These are phyloP conservation scores for Acipenser oxyrinchus DNA, from an alignment of 2,797 vertebrate species.

Conservation along the genomic window DNA sequence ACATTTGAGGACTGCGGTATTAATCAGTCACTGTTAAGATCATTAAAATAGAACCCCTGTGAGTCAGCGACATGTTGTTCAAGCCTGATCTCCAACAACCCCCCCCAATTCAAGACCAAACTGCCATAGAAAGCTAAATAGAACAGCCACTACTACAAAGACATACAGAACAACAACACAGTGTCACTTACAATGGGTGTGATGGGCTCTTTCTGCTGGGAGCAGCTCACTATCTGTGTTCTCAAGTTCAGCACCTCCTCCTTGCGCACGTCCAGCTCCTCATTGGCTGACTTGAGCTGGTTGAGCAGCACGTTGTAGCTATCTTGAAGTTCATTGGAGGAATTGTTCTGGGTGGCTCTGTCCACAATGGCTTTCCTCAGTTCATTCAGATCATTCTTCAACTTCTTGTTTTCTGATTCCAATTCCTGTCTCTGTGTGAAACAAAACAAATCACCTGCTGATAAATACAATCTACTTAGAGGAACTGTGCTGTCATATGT, in stretches of 20 bases:
- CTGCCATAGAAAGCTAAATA: too few species aligned
- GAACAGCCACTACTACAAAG: too few species aligned
- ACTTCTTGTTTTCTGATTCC: constrained; percentile 88
- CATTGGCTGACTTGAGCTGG: constrained; percentile 75
- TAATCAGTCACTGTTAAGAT: too few species aligned
- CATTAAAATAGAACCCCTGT: too few species aligned
- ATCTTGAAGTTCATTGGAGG: constrained; percentile 55
- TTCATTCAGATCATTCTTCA: constrained; percentile 88
- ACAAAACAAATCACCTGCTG: neutral
- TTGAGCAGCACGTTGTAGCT: constrained; percentile 71
- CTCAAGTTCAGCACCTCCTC: constrained; percentile 89
- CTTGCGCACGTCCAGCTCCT: constrained; percentile 90
- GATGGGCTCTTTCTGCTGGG: constrained; percentile 50
- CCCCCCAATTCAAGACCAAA: too few species aligned
- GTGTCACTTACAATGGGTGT: constrained; percentile 42
- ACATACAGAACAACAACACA: too few species aligned
- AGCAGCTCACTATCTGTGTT: constrained; percentile 74
- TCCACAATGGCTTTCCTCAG: constrained; percentile 67
- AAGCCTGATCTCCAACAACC: too few species aligned
- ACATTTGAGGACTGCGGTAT: too few species aligned
- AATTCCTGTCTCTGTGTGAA: constrained; percentile 81
- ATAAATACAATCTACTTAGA: too few species aligned
- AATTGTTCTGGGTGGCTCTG: constrained; percentile 45
- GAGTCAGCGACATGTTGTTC: too few species aligned
- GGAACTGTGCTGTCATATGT: too few species aligned